Percentiles rank a stretch among this genome's conserved stretches.
phyloP scores from a whole-genome alignment of 1,140 invertebrate species.

The Drosophila elegans region DNA sequence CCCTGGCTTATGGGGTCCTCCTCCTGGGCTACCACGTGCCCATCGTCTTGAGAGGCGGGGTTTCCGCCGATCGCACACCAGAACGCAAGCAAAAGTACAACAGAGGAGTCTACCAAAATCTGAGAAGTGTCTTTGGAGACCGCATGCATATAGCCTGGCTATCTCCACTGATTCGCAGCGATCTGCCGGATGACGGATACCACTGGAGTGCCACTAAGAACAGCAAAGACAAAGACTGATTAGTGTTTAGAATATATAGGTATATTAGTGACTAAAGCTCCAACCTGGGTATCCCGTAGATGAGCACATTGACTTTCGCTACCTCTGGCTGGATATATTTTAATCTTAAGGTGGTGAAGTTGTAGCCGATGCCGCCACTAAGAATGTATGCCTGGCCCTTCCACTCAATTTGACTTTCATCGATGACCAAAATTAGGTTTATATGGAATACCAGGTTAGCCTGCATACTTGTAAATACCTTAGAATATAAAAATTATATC shows the following conservation, averaged over 20 bases:
- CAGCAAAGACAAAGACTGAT: slow-evolving; percentile 11
- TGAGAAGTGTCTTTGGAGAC: slow-evolving; percentile 89
- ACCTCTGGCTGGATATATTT: background rate
- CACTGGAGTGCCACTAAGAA: slow-evolving; percentile 86
- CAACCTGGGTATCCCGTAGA: slow-evolving; percentile 42
- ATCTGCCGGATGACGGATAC: slow-evolving; percentile 90
- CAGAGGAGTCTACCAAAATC: slow-evolving; percentile 89
- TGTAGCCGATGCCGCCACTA: slow-evolving; percentile 51
- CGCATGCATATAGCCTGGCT: slow-evolving; percentile 91
- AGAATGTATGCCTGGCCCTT: slow-evolving; percentile 21
- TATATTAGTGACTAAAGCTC: background rate
- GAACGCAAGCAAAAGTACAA: slow-evolving; percentile 86
- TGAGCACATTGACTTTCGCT: slow-evolving; percentile 40
- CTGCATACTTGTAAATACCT: slow-evolving; percentile 19
- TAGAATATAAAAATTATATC: background rate
- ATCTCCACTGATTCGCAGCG: slow-evolving; percentile 91
- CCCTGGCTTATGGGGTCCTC: slow-evolving; percentile 88
- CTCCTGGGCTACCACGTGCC: slow-evolving; percentile 90
- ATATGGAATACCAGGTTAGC: slow-evolving; percentile 30
- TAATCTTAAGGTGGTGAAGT: slow-evolving; percentile 49
- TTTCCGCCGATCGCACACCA: slow-evolving; percentile 60
- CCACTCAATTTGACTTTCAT: slow-evolving; percentile 30
- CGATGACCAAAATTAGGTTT: slow-evolving; percentile 56
- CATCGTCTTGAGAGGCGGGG: slow-evolving; percentile 84
- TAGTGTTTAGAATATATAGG: slow-evolving; percentile 7